Base-by-base conservation (phyloP, 92 coral and sea anemone species). In the Desmophyllum pertusum region DNA sequence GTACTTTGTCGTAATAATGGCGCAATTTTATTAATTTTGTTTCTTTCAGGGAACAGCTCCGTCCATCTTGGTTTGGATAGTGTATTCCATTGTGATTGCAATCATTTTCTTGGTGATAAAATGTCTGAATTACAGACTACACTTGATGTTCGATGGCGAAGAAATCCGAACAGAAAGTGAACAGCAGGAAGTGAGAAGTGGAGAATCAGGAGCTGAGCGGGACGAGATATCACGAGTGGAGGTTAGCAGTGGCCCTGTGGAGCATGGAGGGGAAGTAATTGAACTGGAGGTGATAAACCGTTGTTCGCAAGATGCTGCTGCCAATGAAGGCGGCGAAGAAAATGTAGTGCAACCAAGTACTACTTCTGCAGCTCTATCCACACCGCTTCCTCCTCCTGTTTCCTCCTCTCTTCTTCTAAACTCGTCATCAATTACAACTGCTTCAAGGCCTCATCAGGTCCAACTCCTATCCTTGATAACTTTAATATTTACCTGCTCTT, bases 121-220 rank as follows among this genome's bases (percentile, higher is more conserved):
- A 81, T 87, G 83, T 64, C 82, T 97, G 64, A 97, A 94, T 89
- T 95, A 92, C 84, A 85, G 99, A 29, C 94, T 97, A 17, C 99
- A 97, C 79, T 69, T 87, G 37, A 97, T 97, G 99, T 97, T 96
- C 78, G 99, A 96, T 62, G 95, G 98, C 25, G 99, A 95, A 65
- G 99, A 97, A 76, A 87, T 94, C 64, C 98, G 93, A 37, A 89
- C 94, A 17, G 94, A 92, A 76, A 88, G 86, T 61, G 91, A 86
- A 73, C 89, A 95, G 39, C 86, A 70, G 1, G 91, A 87, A 30
- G 75, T 53, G 33, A 61, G 71, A 45, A 55, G 85, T 79, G 81
- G 76, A 45, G 98, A 86, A 53, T 85, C 89, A 42, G 83, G 76
- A 51, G 70, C 84, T 41, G 94, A 85, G 5, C 88, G 87, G 61